Conservation (phyloP, 2,888 invertebrate species). For the Bhutanitis thaidina region DNA sequence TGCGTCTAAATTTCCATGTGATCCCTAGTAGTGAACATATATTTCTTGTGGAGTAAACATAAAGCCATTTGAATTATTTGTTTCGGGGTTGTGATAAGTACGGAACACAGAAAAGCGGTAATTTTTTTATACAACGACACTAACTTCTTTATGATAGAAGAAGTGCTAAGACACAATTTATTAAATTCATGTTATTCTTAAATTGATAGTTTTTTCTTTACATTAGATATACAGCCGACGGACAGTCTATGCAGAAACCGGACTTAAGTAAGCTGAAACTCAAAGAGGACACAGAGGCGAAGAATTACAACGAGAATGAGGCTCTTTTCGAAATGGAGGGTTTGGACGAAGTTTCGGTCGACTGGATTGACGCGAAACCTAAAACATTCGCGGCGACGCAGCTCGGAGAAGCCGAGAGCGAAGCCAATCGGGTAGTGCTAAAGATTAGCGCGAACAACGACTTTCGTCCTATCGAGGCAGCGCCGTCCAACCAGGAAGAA, state of each 20-base stretch:
- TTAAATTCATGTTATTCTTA: too few species aligned
- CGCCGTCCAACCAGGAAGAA: constrained; percentile 59
- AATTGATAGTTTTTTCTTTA: not conserved
- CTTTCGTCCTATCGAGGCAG: constrained; percentile 80
- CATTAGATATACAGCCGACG: constrained; percentile 80
- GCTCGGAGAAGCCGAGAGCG: constrained; percentile 64
- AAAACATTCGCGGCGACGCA: constrained; percentile 79
- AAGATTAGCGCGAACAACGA: constrained; percentile 83
- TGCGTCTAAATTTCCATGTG: constrained; percentile 1
- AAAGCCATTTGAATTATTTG: too few species aligned
- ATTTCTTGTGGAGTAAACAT: not conserved
- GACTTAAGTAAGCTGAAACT: constrained; percentile 73
- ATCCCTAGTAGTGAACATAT: not conserved
- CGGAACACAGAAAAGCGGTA: too few species aligned
- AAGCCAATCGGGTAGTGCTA: constrained; percentile 76
- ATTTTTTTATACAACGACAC: too few species aligned
- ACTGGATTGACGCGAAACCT: constrained; percentile 73
- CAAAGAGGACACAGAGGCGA: constrained; percentile 34
- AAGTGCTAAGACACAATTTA: too few species aligned
- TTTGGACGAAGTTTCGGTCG: constrained; percentile 75
- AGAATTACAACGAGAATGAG: constrained; percentile 68
- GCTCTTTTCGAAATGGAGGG: constrained; percentile 85
- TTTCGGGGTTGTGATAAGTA: too few species aligned
- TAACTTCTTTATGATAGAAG: too few species aligned
- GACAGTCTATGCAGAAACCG: constrained; percentile 76